These are phyloP conservation scores for Pogonognathellus flavescens DNA, from an alignment of 1,140 invertebrate species.

Conservation along the genomic window DNA sequence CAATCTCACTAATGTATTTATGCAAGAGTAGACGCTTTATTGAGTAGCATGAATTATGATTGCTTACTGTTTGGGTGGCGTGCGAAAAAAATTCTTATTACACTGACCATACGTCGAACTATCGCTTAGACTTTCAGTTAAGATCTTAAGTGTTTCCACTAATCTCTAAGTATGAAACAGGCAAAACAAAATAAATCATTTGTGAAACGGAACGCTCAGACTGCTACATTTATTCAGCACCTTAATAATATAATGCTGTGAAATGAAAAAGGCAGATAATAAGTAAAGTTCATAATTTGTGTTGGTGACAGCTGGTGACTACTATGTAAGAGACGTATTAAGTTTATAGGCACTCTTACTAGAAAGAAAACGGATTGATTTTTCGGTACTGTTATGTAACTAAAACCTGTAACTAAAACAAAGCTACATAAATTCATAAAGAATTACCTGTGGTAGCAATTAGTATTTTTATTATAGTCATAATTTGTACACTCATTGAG, in stretches of 20 bases:
- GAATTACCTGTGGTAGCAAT: no score
- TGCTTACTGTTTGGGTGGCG: slow-evolving; percentile 39
- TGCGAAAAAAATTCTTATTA: slow-evolving; percentile 35
- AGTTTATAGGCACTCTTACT: no score
- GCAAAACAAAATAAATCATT: slow-evolving; percentile 37
- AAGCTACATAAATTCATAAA: no score
- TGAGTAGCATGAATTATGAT: slow-evolving; percentile 16
- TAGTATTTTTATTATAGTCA: no score
- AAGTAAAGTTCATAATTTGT: background rate
- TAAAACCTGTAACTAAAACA: no score
- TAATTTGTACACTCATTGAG: no score
- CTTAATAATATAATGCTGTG: background rate
- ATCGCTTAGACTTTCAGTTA: slow-evolving; percentile 17
- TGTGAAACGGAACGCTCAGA: background rate
- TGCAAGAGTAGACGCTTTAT: background rate
- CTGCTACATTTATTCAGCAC: background rate
- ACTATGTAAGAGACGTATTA: no score
- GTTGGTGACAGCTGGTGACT: background rate
- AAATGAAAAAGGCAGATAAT: background rate
- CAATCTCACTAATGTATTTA: no score
- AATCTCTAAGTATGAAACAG: background rate
- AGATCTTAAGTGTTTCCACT: slow-evolving; percentile 48
- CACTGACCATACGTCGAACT: slow-evolving; percentile 14
- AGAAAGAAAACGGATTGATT: no score
- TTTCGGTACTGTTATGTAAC: no score